Base-by-base conservation (phyloP, 2,113 vertebrate species). In the Silurus asotus region DNA sequence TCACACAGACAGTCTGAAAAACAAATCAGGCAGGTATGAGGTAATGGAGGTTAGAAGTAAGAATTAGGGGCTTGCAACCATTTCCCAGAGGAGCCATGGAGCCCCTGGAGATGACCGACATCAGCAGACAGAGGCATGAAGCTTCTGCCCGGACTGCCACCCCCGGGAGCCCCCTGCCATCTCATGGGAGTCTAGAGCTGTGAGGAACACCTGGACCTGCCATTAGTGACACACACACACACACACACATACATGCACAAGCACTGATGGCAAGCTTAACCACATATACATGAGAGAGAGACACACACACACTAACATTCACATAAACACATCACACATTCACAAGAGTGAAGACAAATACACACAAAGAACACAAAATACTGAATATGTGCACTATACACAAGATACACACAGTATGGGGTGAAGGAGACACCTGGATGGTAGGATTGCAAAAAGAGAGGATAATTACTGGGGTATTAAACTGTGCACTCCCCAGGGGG, bases 171-270 rank as follows among this genome's bases (percentile, higher is more conserved):
- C 92, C 37, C 91, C 91, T 69, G 74, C 49, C 72, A 84, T 90
- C 92, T 92, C 86, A 28, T 74, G 93, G 94, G 93, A 89, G 91
- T 88, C 90, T 86, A 83, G 91, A 92, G 91, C 92, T 90, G 93
- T 94, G 93, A 93, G 91, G 91, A 95, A 95, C 94, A 95, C 94
- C 94, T 95, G 95, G 94, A 95, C 95, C 94, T 94, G 94, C 93
- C 94, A 95, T 95, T 94, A 94, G 92, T 93, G 93, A 92, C 94
- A 93, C 91, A 93, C 93, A 92, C 90, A 37, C 37, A 37, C 45
- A 87, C 25, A 79, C 25, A 82, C 19, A 65, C 56, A 45, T 14
- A 84, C 76, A 48, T 20, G 55, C 49, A 74, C 48, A 25, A 75
- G 20, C 83, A 14, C n/a, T 79, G 23, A 56, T 77, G n/a, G n/a